Evolutionary conservation across 2,113 vertebrate genomes (phyloP), one percentile per base, ranked within the genome.

Genomic region (Ageneiosus marmoratus): DNA sequence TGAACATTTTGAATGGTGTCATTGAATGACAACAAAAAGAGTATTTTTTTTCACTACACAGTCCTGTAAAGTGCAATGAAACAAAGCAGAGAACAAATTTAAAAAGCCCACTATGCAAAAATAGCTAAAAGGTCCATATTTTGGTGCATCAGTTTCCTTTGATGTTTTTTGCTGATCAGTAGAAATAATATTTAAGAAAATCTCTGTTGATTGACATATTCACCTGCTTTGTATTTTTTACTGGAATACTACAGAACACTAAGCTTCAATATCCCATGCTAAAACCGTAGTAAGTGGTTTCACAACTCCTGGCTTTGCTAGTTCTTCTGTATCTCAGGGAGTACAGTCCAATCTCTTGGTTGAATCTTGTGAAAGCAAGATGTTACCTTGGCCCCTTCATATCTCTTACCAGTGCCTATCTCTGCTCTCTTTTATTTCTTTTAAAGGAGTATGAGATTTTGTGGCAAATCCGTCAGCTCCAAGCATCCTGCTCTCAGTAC

Each of bases 381-480:
- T 51, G 72, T 27, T 83, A 10, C 48, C 48, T 53, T 53, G 27
- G 7, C 3, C 18, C 27, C 27, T 51, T 16, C 44, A 22, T 32
- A 16, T 75, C 8, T 44, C 15, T 50, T 44, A 75, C 16, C 27
- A 32, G 32, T 53, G 72, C 27, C 37, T 0, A 32, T 51, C 41
- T 81, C 32, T 51, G 8, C 15, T 55, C 18, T 50, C 50, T 50
- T 56, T 16, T 6, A 62, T 18, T 70, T 5, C 65, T 4, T 78
- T 80, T 44, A 2, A 77, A 97, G 96, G 96, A 97, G 88, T 96
- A 94, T 92, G 95, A 97, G 87, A 93, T 97, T 86, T 89, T 97
- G 48, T 91, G 92, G 69, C 93, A 91, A 86, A 96, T 97, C 84
- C 92, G 89, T 65, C 95, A 96, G 87, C 92, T 97, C 5, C 96